phyloP scores from a whole-genome alignment of 2,888 invertebrate species.

The Sinotaia quadrata region DNA sequence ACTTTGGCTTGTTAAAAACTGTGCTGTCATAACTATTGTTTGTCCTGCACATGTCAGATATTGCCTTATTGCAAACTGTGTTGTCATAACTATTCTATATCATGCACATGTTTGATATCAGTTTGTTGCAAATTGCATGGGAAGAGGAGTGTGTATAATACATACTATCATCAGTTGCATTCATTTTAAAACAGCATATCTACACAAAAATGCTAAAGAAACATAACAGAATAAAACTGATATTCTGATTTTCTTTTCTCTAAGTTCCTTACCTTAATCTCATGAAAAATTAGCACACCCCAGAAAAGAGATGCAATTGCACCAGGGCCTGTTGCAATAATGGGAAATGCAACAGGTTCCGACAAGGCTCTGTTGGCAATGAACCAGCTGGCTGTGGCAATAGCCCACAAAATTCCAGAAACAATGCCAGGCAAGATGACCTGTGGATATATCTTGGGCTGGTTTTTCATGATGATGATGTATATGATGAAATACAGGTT shows the following conservation, averaged over 20 bases:
- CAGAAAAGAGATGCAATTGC: slow-evolving; percentile 71
- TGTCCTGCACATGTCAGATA: too few species aligned
- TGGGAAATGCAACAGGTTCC: slow-evolving; percentile 74
- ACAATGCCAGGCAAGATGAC: slow-evolving; percentile 72
- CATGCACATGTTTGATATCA: too few species aligned
- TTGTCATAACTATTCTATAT: too few species aligned
- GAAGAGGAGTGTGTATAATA: too few species aligned
- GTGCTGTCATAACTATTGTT: too few species aligned
- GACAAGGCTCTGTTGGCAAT: slow-evolving; percentile 73
- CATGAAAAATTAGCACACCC: slow-evolving; percentile 73
- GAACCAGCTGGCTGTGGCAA: slow-evolving; percentile 74
- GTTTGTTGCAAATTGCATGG: too few species aligned
- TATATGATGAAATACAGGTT: slow-evolving; percentile 72
- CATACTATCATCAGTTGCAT: too few species aligned
- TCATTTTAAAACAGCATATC: too few species aligned
- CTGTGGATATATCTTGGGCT: slow-evolving; percentile 69
- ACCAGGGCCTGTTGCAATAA: slow-evolving; percentile 73
- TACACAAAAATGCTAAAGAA: too few species aligned
- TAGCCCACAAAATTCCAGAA: slow-evolving; percentile 74
- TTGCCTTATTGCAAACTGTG: too few species aligned
- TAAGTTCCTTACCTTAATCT: slow-evolving; percentile 69
- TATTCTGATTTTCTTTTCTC: neutral
- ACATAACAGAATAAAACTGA: too few species aligned
- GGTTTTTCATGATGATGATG: slow-evolving; percentile 66
- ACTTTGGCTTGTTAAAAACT: too few species aligned